Conservation (phyloP, 2,113 vertebrate genomes). For the Sinocyclocheilus maitianheensis region DNA sequence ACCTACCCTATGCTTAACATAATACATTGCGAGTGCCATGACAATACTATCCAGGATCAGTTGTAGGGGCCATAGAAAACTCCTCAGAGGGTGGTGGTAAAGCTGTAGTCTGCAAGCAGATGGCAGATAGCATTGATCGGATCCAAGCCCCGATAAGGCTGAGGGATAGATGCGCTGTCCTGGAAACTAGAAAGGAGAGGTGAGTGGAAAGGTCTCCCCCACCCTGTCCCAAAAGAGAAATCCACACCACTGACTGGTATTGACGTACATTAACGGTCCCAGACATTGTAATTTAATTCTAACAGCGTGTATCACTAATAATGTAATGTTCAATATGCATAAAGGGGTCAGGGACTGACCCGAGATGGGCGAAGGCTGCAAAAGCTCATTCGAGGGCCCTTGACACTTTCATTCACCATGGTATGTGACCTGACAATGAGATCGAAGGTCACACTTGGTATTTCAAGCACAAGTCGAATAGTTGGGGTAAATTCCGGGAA, state of each 20-base stretch:
- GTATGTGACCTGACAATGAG: conserved; percentile 10
- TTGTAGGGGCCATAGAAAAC: conserved; percentile 34
- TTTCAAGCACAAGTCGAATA: background rate
- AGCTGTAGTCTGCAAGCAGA: conserved; percentile 41
- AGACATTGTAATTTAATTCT: conserved; percentile 35
- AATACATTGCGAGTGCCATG: conserved; percentile 29
- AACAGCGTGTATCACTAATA: conserved; percentile 23
- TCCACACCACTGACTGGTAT: conserved; percentile 16
- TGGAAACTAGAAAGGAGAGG: conserved; percentile 25
- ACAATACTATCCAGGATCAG: conserved; percentile 39
- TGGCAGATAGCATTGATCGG: conserved; percentile 55
- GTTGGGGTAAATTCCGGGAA: background rate
- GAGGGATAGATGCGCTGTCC: conserved; percentile 16
- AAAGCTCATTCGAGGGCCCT: background rate
- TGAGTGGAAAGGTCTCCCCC: background rate
- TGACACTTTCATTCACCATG: conserved; percentile 7
- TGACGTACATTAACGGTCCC: conserved; percentile 9
- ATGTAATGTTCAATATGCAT: conserved; percentile 10
- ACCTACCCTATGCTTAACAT: conserved; percentile 19
- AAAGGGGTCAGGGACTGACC: conserved; percentile 10
- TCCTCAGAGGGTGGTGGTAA: conserved; percentile 30
- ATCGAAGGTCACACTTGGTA: conserved; percentile 20
- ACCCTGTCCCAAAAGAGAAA: conserved; percentile 23
- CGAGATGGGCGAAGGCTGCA: background rate
- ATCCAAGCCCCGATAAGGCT: conserved; percentile 45